These are phyloP conservation scores for Nezara viridula DNA, from an alignment of 2,888 invertebrate species.

Conservation along the genomic window DNA sequence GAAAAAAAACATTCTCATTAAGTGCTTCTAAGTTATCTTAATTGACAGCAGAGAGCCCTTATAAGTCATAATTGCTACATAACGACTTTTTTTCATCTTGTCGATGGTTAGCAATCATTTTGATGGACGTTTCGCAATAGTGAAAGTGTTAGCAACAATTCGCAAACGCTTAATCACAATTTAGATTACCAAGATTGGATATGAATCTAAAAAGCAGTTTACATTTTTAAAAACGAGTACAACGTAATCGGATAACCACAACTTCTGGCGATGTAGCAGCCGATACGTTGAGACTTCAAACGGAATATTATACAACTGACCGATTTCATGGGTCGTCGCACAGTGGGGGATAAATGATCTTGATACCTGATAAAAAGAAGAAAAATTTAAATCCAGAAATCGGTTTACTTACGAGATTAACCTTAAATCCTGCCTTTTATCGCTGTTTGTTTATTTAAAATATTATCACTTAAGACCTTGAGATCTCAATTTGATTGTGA, in stretches of 20 bases:
- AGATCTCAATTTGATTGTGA: too few relatives aligned
- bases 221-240: neutral
- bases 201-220: neutral
- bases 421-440: too few relatives aligned
- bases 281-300: neutral
- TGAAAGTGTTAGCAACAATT: neutral
- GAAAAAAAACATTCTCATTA: neutral
- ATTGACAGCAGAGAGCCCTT: neutral
- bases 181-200: neutral
- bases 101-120: neutral
- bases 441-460: too few relatives aligned
- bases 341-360: too few relatives aligned
- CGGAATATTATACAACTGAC: neutral
- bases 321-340: neutral
- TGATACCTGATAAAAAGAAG: too few relatives aligned
- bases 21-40: neutral
- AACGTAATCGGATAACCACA: neutral
- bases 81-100: neutral
- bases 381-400: too few relatives aligned
- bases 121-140: neutral
- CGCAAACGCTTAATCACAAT: neutral
- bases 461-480: too few relatives aligned
- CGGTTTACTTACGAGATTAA: too few relatives aligned
- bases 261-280: too few relatives aligned
- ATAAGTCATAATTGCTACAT: conserved; percentile 1